Evolutionary conservation across 2,888 invertebrate species (phyloP).

Genomic region (Dioctria linearis): DNA sequence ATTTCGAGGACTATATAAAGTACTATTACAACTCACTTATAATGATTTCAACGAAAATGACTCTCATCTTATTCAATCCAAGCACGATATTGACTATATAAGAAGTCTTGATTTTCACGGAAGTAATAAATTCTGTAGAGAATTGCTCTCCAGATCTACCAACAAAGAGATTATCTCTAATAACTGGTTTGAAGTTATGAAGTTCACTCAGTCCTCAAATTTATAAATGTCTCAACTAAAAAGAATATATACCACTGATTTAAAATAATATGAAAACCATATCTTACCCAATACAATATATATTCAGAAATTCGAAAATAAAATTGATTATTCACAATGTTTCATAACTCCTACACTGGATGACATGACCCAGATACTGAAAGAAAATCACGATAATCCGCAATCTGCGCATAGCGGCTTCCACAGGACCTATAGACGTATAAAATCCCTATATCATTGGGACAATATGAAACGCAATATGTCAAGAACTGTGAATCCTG

Average conservation of each 20-base stretch:
- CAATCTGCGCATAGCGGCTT: conserved; percentile 10
- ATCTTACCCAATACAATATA: conserved; percentile 18
- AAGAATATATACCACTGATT: conserved; percentile 16
- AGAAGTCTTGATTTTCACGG: conserved; percentile 23
- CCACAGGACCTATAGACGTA: conserved; percentile 18
- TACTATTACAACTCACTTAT: conserved; percentile 23
- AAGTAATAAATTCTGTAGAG: not conserved
- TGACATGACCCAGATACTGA: conserved; percentile 41
- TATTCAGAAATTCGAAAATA: conserved; percentile 28
- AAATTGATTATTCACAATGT: not conserved
- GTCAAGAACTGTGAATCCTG: conserved; percentile 63
- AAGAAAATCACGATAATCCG: conserved; percentile 51
- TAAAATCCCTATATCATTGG: not conserved
- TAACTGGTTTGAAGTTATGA: conserved; percentile 32
- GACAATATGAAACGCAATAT: not conserved
- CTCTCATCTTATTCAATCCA: conserved; percentile 6
- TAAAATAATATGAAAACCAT: conserved; percentile 19
- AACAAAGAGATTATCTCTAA: conserved; percentile 27
- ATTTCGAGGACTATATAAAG: conserved; percentile 41
- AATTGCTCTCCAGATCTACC: conserved; percentile 19
- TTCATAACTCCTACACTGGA: conserved; percentile 1
- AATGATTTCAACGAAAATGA: conserved; percentile 1
- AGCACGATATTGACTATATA: conserved; percentile 29
- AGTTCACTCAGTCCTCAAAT: conserved; percentile 43
- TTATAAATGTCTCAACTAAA: not conserved